These are phyloP conservation scores for Sinodicranocentrus sp. DNA, from an alignment of 2,888 invertebrate genomes.

Conservation along the genomic window DNA sequence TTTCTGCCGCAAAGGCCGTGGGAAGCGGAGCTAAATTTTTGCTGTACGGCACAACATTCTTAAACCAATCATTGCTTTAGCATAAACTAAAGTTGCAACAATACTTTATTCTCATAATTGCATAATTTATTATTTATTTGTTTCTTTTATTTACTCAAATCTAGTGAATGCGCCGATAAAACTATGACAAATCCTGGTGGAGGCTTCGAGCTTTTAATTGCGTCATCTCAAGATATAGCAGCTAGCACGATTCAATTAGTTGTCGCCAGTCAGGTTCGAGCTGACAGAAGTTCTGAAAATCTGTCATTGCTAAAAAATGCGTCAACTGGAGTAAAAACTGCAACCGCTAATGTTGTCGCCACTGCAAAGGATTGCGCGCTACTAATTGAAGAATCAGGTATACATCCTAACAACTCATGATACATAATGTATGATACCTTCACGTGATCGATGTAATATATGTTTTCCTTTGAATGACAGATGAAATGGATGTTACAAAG, in stretches of 20 bases:
- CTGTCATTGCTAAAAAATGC: constrained; percentile 90
- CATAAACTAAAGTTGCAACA: background rate
- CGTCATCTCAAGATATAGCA: constrained; percentile 97
- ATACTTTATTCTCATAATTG: constrained; percentile 8
- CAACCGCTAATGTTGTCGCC: constrained; percentile 95
- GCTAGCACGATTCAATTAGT: constrained; percentile 98
- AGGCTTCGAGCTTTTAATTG: constrained; percentile 94
- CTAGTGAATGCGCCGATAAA: constrained; percentile 76
- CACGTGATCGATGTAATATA: constrained; percentile 18
- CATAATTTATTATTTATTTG: background rate
- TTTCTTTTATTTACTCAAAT: background rate
- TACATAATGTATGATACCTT: background rate
- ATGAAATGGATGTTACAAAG: constrained; percentile 93
- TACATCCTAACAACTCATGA: background rate
- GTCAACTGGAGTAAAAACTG: constrained; percentile 92
- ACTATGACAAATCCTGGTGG: constrained; percentile 79
- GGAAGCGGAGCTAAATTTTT: constrained; percentile 90
- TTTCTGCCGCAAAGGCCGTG: constrained; percentile 98
- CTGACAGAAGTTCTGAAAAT: constrained; percentile 89
- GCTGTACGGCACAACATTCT: constrained; percentile 71
- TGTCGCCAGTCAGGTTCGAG: constrained; percentile 97
- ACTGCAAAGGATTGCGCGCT: constrained; percentile 94
- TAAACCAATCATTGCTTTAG: too few species aligned
- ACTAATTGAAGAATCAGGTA: constrained; percentile 90
- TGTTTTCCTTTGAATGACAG: constrained; percentile 79